Evolutionary conservation across 2,113 vertebrate species (phyloP), one percentile per base, ranked within the genome.

Genomic region (Eulemur rufifrons): DNA sequence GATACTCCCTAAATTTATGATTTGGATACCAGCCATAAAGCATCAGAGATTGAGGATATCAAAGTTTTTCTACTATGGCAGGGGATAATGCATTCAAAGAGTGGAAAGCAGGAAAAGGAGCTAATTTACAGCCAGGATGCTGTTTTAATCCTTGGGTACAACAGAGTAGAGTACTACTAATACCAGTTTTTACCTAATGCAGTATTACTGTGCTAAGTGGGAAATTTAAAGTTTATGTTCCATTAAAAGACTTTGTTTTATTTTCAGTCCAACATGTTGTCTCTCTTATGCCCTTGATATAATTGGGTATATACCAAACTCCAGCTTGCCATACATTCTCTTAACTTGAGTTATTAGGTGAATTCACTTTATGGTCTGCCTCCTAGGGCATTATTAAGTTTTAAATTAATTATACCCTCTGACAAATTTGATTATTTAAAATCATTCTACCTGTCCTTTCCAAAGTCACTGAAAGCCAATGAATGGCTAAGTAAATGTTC

Each of bases 181-280:
- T 50, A 54, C 34, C 52, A 21, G 0, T n/a, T 91, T 89, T 73
- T 73, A 59, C 27, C 56, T 61, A 45, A 34, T 45, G 21, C 12
- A 25, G 5, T 77, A 8, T 63, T 59, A n/a, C 45, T 74, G 39
- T 37, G 34, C 83, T 68, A 76, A 42, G 10, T n/a, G 27, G 69
- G 63, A 69, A 71, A 45, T 73, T 42, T 87, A 82, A 94, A 86
- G 42, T 91, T 77, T 86, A 32, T 88, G 37, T 89, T 85, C n/a
- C 39, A 66, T 90, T 87, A 74, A 52, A 76, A 95, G 34, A 9
- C 59, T 78, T 84, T 14, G 4, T 23, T 84, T 76, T 86, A 71
- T 50, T 86, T 95, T 82, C 5, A 45, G 0, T 50, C 66, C 15
- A 52, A 71, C 56, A 59, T 54, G 50, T 69, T 61, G 3, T 34